Evolutionary conservation across 1,140 invertebrate genomes (phyloP).

Genomic region (Patella vulgata): DNA sequence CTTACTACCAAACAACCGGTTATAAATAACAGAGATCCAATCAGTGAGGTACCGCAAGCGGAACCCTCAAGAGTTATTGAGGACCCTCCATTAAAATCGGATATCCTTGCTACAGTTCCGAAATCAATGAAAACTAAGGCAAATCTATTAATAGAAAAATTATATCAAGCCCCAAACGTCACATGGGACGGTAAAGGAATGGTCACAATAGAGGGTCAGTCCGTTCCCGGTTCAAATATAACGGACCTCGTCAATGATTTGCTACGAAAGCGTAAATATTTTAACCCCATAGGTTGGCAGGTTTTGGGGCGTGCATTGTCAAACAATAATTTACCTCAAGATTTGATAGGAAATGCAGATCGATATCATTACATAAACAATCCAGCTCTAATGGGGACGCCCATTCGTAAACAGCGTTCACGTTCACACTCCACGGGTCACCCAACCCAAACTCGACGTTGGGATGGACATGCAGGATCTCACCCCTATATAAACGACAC

Average conservation of each 20-base stretch:
- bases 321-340: not conserved
- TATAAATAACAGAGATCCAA: no score
- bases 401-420: no score
- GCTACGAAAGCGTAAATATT: conserved; percentile 1
- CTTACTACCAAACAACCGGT: no score
- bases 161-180: not conserved
- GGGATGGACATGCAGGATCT: not conserved
- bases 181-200: conserved; percentile 9
- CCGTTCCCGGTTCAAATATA: conserved; percentile 6
- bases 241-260: conserved; percentile 5
- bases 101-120: conserved; percentile 11
- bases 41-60: not conserved
- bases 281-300: conserved; percentile 1
- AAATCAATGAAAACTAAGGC: conserved; percentile 11
- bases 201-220: not conserved
- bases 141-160: conserved; percentile 2
- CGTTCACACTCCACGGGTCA: conserved; percentile 2
- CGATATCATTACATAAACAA: no score
- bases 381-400: no score
- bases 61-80: not conserved
- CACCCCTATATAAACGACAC: no score
- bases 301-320: not conserved
- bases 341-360: no score
- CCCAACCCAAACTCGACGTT: not conserved
- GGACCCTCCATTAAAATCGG: not conserved